These are phyloP conservation scores for Drosophila anceps DNA, from an alignment of 2,888 invertebrate species.

Conservation along the genomic window DNA sequence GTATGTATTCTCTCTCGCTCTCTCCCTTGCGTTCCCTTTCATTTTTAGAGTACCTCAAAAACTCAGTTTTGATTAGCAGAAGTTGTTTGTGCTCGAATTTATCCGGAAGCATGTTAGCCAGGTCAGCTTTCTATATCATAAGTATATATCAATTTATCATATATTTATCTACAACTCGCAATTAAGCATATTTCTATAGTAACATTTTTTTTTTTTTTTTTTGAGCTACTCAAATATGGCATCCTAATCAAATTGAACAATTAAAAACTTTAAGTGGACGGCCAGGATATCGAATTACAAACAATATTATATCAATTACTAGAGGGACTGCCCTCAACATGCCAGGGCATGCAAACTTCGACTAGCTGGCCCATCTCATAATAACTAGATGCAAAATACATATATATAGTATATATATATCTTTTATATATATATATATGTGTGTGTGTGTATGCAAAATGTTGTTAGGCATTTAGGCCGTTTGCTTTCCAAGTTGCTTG, in stretches of 20 bases:
- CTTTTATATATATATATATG: neutral
- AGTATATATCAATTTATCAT: neutral
- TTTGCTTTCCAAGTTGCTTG: neutral
- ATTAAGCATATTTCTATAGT: neutral
- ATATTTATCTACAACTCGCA: neutral
- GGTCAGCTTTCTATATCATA: neutral
- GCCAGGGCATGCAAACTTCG: conserved; percentile 1
- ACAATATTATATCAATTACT: conserved; percentile 3
- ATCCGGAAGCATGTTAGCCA: neutral
- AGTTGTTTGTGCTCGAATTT: neutral
- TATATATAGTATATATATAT: neutral
- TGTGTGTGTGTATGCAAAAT: conserved; percentile 10
- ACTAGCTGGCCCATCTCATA: neutral
- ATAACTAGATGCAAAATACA: neutral
- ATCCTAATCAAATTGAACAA: conserved; percentile 4
- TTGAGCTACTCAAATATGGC: neutral
- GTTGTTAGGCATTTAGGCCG: conserved; percentile 38
- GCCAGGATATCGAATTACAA: conserved; percentile 1
- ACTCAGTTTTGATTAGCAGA: neutral
- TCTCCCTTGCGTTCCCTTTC: no score
- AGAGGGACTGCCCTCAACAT: neutral
- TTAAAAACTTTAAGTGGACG: neutral
- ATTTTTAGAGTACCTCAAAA: no score
- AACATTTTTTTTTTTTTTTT: neutral
- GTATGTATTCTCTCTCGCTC: neutral